These are phyloP conservation scores for Hypanus sabinus DNA, from an alignment of 2,113 vertebrate genomes.

Conservation along the genomic window DNA sequence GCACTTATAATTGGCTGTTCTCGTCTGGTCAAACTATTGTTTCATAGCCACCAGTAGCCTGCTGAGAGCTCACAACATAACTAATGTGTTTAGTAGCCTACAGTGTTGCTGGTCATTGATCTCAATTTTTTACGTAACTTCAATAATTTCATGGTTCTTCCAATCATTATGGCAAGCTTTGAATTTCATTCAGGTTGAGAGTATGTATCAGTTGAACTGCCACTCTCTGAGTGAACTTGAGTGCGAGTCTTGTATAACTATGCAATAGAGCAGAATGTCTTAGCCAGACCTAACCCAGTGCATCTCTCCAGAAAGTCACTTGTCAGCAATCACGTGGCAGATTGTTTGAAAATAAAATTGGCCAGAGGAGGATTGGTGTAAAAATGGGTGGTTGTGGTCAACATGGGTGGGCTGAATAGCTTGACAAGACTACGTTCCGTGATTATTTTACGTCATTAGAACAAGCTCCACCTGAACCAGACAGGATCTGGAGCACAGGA, in stretches of 20 bases:
- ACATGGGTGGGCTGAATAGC: too few relatives aligned
- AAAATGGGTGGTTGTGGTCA: too few relatives aligned
- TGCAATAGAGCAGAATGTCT: not conserved
- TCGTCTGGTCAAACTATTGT: not conserved
- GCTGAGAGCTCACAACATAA: not conserved
- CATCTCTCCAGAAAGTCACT: not conserved
- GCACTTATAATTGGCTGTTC: not conserved
- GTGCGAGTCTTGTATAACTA: not conserved
- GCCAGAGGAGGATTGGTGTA: too few relatives aligned
- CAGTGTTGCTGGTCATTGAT: not conserved
- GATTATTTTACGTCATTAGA: too few relatives aligned
- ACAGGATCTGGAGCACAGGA: not conserved
- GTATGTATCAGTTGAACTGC: not conserved
- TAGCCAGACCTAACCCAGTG: not conserved
- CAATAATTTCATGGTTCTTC: not conserved
- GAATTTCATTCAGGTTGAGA: not conserved
- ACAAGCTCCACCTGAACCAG: not conserved
- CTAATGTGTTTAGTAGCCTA: not conserved
- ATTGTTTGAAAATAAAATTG: not conserved
- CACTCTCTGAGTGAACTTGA: not conserved
- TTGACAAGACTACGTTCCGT: too few relatives aligned
- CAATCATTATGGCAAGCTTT: not conserved
- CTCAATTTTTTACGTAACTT: not conserved
- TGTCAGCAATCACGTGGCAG: not conserved
- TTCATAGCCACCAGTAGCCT: not conserved